These are phyloP conservation scores for Trachymyrmex septentrionalis DNA, from an alignment of 1,140 invertebrate genomes.

Conservation along the genomic window DNA sequence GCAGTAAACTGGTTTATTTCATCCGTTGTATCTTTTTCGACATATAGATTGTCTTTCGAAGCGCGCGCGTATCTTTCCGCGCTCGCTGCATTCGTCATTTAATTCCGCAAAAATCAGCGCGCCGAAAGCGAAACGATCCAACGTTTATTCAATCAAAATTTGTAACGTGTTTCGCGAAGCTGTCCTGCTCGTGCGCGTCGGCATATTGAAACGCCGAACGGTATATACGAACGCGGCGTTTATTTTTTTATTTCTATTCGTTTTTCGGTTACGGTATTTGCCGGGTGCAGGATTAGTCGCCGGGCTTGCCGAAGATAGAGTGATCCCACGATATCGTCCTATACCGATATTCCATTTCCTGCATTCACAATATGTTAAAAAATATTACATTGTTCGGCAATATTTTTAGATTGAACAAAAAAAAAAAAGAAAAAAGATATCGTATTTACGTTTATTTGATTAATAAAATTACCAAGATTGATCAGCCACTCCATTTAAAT, in stretches of 20 bases:
- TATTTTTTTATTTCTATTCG: slow-evolving; percentile 63
- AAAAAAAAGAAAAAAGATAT: not conserved
- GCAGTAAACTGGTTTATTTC: slow-evolving; percentile 53
- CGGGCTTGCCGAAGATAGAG: slow-evolving; percentile 54
- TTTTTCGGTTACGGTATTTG: slow-evolving; percentile 62
- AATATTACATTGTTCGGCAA: slow-evolving; percentile 50
- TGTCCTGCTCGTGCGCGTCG: slow-evolving; percentile 42
- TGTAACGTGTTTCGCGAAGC: slow-evolving; percentile 62
- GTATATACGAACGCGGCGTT: slow-evolving; percentile 36
- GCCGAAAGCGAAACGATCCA: slow-evolving; percentile 61
- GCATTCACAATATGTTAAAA: slow-evolving; percentile 53
- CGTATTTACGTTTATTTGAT: slow-evolving; percentile 43
- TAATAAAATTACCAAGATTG: slow-evolving; percentile 30
- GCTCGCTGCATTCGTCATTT: slow-evolving; percentile 54
- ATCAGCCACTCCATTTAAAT: slow-evolving; percentile 5
- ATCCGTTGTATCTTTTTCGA: slow-evolving; percentile 21
- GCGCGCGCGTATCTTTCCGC: slow-evolving; percentile 38
- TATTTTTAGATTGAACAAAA: slow-evolving; percentile 17
- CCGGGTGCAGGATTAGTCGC: slow-evolving; percentile 50
- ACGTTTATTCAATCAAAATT: slow-evolving; percentile 65
- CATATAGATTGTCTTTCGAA: slow-evolving; percentile 53
- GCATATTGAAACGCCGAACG: slow-evolving; percentile 48
- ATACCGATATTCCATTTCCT: slow-evolving; percentile 55
- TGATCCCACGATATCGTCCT: slow-evolving; percentile 47
- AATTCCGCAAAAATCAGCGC: slow-evolving; percentile 62